Evolutionary conservation across 2,888 invertebrate species (phyloP).

Genomic region (Lottia scabra): DNA sequence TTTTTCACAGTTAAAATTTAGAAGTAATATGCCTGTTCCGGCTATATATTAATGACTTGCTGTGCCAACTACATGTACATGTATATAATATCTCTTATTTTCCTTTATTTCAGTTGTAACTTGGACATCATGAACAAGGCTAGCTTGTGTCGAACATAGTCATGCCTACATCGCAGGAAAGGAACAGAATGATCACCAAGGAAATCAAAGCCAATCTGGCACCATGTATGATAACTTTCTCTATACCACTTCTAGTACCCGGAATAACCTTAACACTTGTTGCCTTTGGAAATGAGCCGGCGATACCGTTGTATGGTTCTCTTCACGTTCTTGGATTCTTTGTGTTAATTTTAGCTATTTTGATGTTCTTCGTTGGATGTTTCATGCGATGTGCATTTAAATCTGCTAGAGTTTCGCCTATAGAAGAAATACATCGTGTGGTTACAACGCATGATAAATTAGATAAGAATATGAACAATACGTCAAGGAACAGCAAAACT

Average conservation of each 20-base stretch:
- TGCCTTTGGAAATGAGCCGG: slow-evolving; percentile 37
- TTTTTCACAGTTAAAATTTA: no score
- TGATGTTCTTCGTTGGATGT: slow-evolving; percentile 28
- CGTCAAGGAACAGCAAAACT: no score
- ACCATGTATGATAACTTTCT: slow-evolving; percentile 44
- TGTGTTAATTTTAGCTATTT: slow-evolving; percentile 21
- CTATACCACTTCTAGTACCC: slow-evolving; percentile 43
- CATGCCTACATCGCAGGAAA: background rate
- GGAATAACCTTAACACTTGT: slow-evolving; percentile 45
- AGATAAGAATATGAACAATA: background rate
- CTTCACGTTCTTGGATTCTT: slow-evolving; percentile 36
- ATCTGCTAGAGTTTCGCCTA: background rate
- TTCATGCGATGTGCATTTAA: slow-evolving; percentile 22
- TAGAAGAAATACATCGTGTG: background rate
- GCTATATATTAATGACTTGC: no score
- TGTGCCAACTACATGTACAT: no score
- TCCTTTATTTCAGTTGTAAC: no score
- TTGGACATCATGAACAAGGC: no score
- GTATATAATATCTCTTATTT: no score
- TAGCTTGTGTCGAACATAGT: background rate
- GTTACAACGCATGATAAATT: background rate
- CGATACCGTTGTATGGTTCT: slow-evolving; percentile 35
- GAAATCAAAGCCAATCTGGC: slow-evolving; percentile 32
- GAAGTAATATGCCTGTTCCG: no score
- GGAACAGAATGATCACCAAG: slow-evolving; percentile 11